Conservation (phyloP, 2,888 invertebrate genomes). For the Myathropa florea region DNA sequence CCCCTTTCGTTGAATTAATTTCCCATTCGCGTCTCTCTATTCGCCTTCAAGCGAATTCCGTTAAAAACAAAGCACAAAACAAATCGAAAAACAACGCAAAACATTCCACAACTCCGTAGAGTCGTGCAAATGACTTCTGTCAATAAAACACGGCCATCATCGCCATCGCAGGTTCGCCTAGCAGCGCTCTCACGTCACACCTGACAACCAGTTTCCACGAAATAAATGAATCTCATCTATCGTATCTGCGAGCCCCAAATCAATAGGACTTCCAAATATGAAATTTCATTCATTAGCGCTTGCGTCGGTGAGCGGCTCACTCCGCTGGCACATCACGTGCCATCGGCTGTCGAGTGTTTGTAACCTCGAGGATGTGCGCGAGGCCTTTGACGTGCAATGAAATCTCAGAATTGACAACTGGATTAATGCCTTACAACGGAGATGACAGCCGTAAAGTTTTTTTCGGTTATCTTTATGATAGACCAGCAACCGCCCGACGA, state of each 20-base stretch:
- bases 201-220: not conserved
- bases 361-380: not conserved
- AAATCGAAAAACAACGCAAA: not conserved
- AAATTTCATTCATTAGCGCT: constrained; percentile 12
- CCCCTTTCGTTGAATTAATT: constrained; percentile 19
- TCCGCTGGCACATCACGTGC: constrained; percentile 6
- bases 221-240: not conserved
- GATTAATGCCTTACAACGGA: not conserved
- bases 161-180: no score
- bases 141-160: not conserved
- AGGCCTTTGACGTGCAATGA: not conserved
- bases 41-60: not conserved
- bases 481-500: not conserved
- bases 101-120: not conserved
- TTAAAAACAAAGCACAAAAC: not conserved
- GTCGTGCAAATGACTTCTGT: not conserved
- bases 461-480: not conserved
- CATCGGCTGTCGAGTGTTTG: not conserved
- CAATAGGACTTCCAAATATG: not conserved
- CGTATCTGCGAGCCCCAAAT: not conserved
- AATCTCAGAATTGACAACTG: not conserved
- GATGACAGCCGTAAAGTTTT: not conserved
- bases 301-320: not conserved
- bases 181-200: not conserved
- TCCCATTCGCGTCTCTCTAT: not conserved